Base-by-base conservation (phyloP, 2,888 invertebrate genomes). In the Smittia aterrima region DNA sequence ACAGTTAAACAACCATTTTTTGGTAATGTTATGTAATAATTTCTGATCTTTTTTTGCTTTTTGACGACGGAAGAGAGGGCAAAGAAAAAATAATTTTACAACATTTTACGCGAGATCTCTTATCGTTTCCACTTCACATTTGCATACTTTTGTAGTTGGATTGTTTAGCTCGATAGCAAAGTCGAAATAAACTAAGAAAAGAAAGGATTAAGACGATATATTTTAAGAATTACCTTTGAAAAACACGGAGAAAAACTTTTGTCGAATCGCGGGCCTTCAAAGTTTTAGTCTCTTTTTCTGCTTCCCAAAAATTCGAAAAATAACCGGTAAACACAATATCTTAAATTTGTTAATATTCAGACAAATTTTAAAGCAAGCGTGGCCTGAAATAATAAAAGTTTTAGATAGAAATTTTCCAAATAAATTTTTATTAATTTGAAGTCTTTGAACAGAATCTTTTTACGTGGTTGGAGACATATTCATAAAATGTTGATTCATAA, bases 11-110 rank as follows among this genome's bases (percentile, higher is more conserved):
- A 16, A 24, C 41, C 53, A 18, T 27, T 54, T 70, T 70, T 18
- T 13, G n/a, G 27, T 13, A 16, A 11, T 54, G 70, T 70, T 70
- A 70, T 70, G 70, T 25, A 70, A 70, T 53, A 70, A 16, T 53
- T 70, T 27, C 16, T 22, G 16, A 24, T 16, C 13, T 64, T 64
- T 58, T 22, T 58, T 67, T 41, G 7, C 47, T 53, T 16, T 54
- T 54, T 27, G 27, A 70, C 16, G 27, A 9, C 9, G 13, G 53
- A 1, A 6, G 47, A 16, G 16, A 47, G 11, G 16, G 47, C 70
- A 32, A 32, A 54, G 70, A 58, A 58, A 58, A 58, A 58, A 54
- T n/a, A 68, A 47, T 53, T 53, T 7, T 1, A 25, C 11, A 13
- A 24, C 67, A 54, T 53, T 70, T 70, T 53, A 11, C 70, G 53